Conservation (phyloP, 2,113 vertebrate genomes). For the Acrocephalus arundinaceus region DNA sequence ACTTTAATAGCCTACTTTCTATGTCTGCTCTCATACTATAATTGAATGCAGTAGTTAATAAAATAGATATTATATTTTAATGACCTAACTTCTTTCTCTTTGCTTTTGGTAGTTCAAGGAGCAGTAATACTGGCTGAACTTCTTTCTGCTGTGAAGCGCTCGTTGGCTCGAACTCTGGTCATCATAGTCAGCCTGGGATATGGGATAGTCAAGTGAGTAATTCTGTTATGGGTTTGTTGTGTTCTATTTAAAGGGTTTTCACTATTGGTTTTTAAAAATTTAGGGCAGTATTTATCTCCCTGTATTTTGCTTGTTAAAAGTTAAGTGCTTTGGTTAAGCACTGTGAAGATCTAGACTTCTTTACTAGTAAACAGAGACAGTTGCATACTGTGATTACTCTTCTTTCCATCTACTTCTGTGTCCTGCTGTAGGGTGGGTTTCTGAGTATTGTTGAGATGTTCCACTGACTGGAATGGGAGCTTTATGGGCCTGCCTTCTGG, state of each 20-base stretch:
- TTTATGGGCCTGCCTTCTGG: neutral
- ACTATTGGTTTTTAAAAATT: neutral
- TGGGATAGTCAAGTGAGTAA: constrained; percentile 92
- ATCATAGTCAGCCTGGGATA: constrained; percentile 95
- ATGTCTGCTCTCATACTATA: neutral
- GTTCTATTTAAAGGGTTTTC: neutral
- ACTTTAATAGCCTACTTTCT: neutral
- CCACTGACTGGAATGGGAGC: neutral
- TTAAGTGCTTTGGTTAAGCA: neutral
- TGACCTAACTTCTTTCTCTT: neutral
- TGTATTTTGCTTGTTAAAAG: neutral
- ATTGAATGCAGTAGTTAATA: neutral
- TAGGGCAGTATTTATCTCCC: neutral
- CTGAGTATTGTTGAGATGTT: neutral
- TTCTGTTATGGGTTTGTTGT: neutral
- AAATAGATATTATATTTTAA: neutral
- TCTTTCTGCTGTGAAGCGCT: constrained; percentile 91
- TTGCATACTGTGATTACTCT: neutral
- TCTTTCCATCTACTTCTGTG: neutral
- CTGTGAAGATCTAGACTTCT: neutral
- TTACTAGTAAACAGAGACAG: neutral
- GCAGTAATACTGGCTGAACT: constrained; percentile 92
- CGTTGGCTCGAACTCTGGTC: constrained; percentile 89
- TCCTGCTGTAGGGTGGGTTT: neutral
- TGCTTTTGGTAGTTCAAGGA: constrained; percentile 79